These are phyloP conservation scores for Scaptodrosophila lebanonensis DNA, from an alignment of 1,140 invertebrate species.

Conservation along the genomic window DNA sequence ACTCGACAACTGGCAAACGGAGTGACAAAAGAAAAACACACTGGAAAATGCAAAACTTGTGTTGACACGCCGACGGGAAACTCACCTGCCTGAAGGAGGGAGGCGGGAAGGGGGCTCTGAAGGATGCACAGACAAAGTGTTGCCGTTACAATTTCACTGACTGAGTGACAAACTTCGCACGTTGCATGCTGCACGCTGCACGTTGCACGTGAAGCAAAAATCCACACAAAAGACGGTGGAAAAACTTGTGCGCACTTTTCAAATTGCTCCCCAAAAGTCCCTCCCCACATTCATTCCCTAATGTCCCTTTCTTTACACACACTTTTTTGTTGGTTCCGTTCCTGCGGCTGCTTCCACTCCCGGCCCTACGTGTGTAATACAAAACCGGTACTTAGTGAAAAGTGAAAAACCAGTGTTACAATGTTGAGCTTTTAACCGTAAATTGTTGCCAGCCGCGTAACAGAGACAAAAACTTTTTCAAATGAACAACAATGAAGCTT, in stretches of 20 bases:
- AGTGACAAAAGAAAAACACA: slow-evolving; percentile 55
- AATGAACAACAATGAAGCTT: slow-evolving; percentile 61
- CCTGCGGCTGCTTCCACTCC: slow-evolving; percentile 2
- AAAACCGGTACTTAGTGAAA: slow-evolving; percentile 69
- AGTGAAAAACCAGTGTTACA: slow-evolving; percentile 72
- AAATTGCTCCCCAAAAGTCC: slow-evolving; percentile 44
- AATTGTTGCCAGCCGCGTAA: slow-evolving; percentile 56
- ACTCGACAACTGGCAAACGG: not conserved
- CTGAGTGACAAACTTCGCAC: slow-evolving; percentile 69
- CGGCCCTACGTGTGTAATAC: slow-evolving; percentile 62
- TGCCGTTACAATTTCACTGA: slow-evolving; percentile 53
- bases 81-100: slow-evolving; percentile 20
- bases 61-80: slow-evolving; percentile 56
- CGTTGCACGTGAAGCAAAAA: no score
- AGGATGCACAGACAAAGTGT: slow-evolving; percentile 46
- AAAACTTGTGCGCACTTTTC: slow-evolving; percentile 42
- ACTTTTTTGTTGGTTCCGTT: not conserved
- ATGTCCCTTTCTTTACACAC: not conserved
- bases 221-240: slow-evolving; percentile 44
- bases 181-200: no score
- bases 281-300: not conserved
- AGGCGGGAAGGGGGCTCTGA: slow-evolving; percentile 42
- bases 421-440: slow-evolving; percentile 70
- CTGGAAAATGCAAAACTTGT: slow-evolving; percentile 68
- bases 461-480: slow-evolving; percentile 60